phyloP scores from a whole-genome alignment of 2,113 vertebrate genomes.

The Heterotilapia buettikoferi region DNA sequence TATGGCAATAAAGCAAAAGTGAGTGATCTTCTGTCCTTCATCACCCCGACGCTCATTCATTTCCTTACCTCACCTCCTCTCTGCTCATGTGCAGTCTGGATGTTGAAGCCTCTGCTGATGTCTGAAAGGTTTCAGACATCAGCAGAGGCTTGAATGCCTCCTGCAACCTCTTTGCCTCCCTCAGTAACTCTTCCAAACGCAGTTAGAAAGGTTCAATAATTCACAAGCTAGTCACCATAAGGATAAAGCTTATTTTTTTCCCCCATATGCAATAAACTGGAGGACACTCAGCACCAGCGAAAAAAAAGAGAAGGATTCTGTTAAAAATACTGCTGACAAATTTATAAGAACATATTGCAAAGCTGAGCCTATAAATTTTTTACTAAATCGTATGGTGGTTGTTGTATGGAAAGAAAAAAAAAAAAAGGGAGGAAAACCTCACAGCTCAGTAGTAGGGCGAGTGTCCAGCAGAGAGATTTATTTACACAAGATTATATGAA shows the following conservation, averaged over 20 bases:
- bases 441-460: not conserved
- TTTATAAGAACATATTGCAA: slow-evolving; percentile 74
- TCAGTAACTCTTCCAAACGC: not conserved
- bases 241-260: slow-evolving; percentile 46
- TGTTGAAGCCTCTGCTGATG: not conserved
- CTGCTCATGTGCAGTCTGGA: not conserved
- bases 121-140: not conserved
- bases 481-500: slow-evolving; percentile 26
- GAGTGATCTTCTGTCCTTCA: not conserved
- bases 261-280: slow-evolving; percentile 59
- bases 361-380: slow-evolving; percentile 69
- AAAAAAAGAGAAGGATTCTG: slow-evolving; percentile 4
- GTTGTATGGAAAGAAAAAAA: slow-evolving; percentile 36
- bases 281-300: slow-evolving; percentile 12
- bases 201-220: slow-evolving; percentile 65
- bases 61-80: not conserved
- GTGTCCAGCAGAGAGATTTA: slow-evolving; percentile 29
- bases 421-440: not conserved
- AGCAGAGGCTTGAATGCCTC: not conserved
- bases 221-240: slow-evolving; percentile 52
- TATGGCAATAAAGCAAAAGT: not conserved
- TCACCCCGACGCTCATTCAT: not conserved
- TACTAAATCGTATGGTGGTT: slow-evolving; percentile 36
- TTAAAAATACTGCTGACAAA: slow-evolving; percentile 69
- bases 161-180: not conserved